Evolutionary conservation across 1,140 invertebrate genomes (phyloP).

Genomic region (Phocides pigmalion): DNA sequence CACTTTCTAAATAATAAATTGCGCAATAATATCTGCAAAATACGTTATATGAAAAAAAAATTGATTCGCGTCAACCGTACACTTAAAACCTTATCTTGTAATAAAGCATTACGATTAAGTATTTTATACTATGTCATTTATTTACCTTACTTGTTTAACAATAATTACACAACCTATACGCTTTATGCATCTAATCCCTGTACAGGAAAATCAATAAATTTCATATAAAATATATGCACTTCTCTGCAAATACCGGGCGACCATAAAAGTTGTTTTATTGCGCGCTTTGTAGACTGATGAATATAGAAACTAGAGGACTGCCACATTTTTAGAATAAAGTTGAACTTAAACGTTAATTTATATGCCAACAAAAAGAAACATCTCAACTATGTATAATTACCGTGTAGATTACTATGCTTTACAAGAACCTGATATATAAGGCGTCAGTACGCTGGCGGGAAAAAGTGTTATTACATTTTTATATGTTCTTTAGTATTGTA

Average conservation of each 20-base stretch:
- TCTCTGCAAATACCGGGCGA: constrained; percentile 14
- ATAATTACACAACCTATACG: constrained; percentile 9
- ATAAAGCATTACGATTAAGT: not conserved
- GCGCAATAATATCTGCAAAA: too few species aligned
- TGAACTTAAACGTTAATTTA: constrained; percentile 40
- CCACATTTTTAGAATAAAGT: constrained; percentile 36
- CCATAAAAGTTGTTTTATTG: constrained; percentile 28
- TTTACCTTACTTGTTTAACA: not conserved
- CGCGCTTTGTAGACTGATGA: constrained; percentile 21
- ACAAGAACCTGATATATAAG: constrained; percentile 5
- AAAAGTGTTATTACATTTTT: not conserved
- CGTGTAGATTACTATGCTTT: constrained; percentile 47
- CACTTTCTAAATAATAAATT: too few species aligned
- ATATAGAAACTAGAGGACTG: constrained; percentile 35
- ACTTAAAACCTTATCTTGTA: too few species aligned
- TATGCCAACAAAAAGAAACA: constrained; percentile 51
- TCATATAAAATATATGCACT: constrained; percentile 19
- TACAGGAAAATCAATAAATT: constrained; percentile 32
- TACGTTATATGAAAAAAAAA: too few species aligned
- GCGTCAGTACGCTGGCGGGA: not conserved
- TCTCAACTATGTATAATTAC: constrained; percentile 57
- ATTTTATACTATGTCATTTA: not conserved
- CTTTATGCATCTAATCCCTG: constrained; percentile 1
- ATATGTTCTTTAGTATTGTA: too few species aligned
- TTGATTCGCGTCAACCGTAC: too few species aligned